Evolutionary conservation across 2,797 vertebrate species (phyloP).

Genomic region (Danio tinwini): DNA sequence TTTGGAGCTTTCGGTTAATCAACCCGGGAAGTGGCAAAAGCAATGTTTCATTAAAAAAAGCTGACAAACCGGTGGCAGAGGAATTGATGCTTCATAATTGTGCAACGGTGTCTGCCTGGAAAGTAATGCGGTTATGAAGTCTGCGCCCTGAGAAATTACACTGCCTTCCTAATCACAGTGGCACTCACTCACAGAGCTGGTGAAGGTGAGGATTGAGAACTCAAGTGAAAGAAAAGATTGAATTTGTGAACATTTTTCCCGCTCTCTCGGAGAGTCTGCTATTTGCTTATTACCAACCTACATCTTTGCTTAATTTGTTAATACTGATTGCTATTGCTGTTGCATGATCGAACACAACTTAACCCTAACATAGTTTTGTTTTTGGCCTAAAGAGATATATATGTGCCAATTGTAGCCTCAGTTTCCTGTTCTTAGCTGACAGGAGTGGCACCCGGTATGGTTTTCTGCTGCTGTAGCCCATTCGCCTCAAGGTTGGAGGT

Average conservation of each 20-base stretch:
- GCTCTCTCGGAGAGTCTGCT: too few species aligned
- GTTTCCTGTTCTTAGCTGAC: too few species aligned
- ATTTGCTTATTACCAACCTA: neutral
- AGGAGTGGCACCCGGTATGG: too few species aligned
- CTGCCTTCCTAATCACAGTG: slow-evolving; percentile 43
- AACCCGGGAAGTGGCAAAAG: slow-evolving; percentile 35
- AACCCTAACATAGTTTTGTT: too few species aligned
- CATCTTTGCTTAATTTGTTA: neutral
- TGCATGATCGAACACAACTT: neutral
- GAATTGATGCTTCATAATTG: slow-evolving; percentile 59
- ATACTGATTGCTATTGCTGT: neutral
- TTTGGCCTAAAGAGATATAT: too few species aligned
- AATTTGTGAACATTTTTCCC: neutral
- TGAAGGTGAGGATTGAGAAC: neutral
- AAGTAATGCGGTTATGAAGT: slow-evolving; percentile 52
- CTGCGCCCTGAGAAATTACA: slow-evolving; percentile 54
- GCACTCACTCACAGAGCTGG: slow-evolving; percentile 27
- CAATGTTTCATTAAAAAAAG: slow-evolving; percentile 60
- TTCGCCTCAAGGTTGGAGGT: too few species aligned
- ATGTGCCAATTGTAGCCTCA: too few species aligned
- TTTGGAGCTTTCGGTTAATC: slow-evolving; percentile 38
- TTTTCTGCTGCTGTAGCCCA: too few species aligned
- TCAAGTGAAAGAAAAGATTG: neutral
- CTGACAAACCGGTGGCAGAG: slow-evolving; percentile 52
- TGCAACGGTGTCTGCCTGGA: slow-evolving; percentile 44